Percentiles rank a stretch among this genome's conserved stretches.
Conservation (phyloP, 2,113 vertebrate species). For the Todiramphus saurophagus region DNA sequence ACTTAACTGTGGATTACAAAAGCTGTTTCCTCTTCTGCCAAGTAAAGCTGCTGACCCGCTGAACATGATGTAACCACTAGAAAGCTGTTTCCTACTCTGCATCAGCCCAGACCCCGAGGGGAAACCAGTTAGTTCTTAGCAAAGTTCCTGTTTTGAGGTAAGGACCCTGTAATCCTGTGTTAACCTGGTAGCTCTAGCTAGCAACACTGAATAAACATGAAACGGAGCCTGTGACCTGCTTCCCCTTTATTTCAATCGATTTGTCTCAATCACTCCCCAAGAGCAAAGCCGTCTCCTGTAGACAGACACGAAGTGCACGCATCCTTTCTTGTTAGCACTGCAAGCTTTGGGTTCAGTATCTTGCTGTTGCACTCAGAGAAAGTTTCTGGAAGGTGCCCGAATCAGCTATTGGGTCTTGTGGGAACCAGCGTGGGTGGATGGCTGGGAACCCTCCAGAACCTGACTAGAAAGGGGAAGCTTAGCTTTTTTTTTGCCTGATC, state of each 20-base stretch:
- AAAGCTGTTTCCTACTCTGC: background rate
- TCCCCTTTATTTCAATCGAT: conserved; percentile 28
- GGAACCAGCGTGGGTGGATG: background rate
- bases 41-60: background rate
- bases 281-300: background rate
- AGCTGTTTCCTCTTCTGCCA: background rate
- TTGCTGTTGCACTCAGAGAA: background rate
- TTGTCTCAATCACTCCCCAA: background rate
- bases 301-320: background rate
- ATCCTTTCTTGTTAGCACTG: background rate
- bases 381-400: background rate
- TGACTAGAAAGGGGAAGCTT: background rate
- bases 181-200: background rate
- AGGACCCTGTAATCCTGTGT: background rate
- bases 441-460: background rate
- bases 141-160: background rate
- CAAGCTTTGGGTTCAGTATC: fast-evolving
- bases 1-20: background rate
- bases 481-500: background rate
- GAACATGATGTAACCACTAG: background rate
- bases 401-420: background rate
- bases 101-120: background rate
- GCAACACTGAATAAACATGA: background rate
- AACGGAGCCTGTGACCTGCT: background rate
- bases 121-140: background rate